Percentiles rank a stretch among this genome's conserved stretches.
phyloP scores from a whole-genome alignment of 2,888 invertebrate species.

The Diaphora mendica region DNA sequence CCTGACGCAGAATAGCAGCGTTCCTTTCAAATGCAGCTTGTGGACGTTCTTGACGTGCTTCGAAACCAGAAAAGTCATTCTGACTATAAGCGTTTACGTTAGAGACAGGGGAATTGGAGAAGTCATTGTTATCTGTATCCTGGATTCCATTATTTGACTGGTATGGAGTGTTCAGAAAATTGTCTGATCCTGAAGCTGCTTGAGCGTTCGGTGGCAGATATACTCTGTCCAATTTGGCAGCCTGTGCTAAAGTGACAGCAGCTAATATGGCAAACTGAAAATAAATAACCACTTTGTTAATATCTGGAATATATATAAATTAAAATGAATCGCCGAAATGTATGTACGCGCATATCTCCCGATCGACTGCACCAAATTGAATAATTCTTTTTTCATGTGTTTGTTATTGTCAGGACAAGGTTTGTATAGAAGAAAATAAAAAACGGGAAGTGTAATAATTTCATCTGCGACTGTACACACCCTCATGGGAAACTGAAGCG shows the following conservation, averaged over 20 bases:
- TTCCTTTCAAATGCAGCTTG: slow-evolving; percentile 75
- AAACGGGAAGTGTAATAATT: no score
- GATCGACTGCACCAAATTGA: no score
- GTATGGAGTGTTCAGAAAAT: slow-evolving; percentile 48
- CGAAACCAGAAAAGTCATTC: slow-evolving; percentile 46
- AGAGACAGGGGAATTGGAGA: slow-evolving; percentile 17
- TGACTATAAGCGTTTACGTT: slow-evolving; percentile 71
- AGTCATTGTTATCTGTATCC: slow-evolving; percentile 27
- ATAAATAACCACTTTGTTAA: background rate
- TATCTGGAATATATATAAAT: background rate
- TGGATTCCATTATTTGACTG: slow-evolving; percentile 33
- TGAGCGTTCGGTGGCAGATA: slow-evolving; percentile 74
- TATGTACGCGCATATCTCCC: no score
- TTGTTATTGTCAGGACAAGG: no score
- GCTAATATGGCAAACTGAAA: slow-evolving; percentile 73
- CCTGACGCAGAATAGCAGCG: slow-evolving; percentile 76
- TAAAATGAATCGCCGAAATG: no score
- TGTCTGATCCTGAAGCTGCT: slow-evolving; percentile 47
- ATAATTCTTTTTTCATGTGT: no score
- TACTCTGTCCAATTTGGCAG: slow-evolving; percentile 74
- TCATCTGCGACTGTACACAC: no score
- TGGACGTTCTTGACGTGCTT: slow-evolving; percentile 68
- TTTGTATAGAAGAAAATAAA: no score
- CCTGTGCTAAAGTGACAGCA: slow-evolving; percentile 64
- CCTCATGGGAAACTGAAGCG: no score